These are phyloP conservation scores for Paramisgurnus dabryanus DNA, from an alignment of 2,113 vertebrate genomes.

Conservation along the genomic window DNA sequence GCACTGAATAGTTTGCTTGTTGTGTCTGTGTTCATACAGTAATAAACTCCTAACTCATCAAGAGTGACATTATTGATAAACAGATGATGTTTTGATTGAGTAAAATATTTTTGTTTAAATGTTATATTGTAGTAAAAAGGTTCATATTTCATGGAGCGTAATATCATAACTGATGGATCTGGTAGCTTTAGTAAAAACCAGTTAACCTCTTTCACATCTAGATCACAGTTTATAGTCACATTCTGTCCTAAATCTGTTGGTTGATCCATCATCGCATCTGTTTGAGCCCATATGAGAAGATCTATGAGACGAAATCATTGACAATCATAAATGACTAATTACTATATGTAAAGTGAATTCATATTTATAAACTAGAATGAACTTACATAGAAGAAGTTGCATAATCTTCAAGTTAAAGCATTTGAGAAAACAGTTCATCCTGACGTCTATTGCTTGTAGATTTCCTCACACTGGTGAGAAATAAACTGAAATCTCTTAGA, in stretches of 20 bases:
- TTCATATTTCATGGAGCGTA: neutral
- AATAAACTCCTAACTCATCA: constrained; percentile 14
- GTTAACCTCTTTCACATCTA: neutral
- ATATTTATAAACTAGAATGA: too few species aligned
- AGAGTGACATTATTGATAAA: neutral
- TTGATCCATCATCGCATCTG: neutral
- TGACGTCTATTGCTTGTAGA: too few species aligned
- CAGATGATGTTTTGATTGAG: neutral
- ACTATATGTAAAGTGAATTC: too few species aligned
- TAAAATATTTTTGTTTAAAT: neutral
- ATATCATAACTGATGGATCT: neutral
- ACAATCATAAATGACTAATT: neutral
- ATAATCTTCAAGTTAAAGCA: too few species aligned
- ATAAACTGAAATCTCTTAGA: too few species aligned
- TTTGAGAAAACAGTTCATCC: too few species aligned
- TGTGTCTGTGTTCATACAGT: neutral
- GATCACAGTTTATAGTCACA: constrained; percentile 1
- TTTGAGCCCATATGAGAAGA: neutral
- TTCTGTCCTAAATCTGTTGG: neutral
- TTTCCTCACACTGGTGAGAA: too few species aligned
- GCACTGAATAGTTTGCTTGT: neutral
- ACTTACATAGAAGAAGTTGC: too few species aligned
- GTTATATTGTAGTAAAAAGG: neutral
- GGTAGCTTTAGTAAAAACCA: neutral
- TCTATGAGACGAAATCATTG: neutral